Conservation (phyloP, 2,888 invertebrate genomes). For the Drosophila atripex region DNA sequence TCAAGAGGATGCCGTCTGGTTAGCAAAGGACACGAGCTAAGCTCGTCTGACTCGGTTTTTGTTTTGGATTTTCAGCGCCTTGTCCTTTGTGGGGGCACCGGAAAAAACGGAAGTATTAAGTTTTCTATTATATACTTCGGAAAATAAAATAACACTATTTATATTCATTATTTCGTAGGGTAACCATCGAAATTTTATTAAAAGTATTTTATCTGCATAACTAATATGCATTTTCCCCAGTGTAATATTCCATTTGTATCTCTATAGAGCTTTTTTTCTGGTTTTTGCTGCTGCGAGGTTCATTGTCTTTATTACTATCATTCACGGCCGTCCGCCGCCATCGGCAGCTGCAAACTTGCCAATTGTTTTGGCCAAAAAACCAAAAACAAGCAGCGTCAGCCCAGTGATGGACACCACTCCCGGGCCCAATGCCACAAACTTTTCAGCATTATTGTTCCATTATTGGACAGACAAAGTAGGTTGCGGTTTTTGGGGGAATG, state of each 20-base stretch:
- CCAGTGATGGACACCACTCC: conserved; percentile 62
- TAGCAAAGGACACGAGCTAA: conserved; percentile 48
- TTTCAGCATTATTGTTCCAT: conserved; percentile 49
- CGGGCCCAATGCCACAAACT: conserved; percentile 30
- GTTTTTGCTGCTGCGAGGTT: conserved; percentile 43
- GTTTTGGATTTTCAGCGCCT: conserved; percentile 25
- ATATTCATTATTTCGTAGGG: too few relatives aligned
- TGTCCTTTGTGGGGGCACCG: conserved; percentile 2
- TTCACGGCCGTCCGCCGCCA: conserved; percentile 41
- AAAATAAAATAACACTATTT: neutral
- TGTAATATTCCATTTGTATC: conserved; percentile 6
- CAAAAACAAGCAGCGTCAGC: conserved; percentile 40
- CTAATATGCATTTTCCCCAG: conserved; percentile 9
- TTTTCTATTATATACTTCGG: neutral
- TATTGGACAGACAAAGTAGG: conserved; percentile 23
- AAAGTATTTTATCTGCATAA: neutral
- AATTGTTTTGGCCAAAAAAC: conserved; percentile 67
- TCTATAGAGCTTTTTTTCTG: neutral
- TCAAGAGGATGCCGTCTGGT: conserved; percentile 57
- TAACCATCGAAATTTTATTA: too few relatives aligned
- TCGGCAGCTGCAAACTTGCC: conserved; percentile 65
- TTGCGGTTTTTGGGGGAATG: neutral
- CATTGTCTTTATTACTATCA: conserved; percentile 70
- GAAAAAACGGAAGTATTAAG: neutral
- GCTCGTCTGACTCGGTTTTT: conserved; percentile 38